Base-by-base conservation (phyloP, 2,888 invertebrate species). In the Acanthosepion esculentum region DNA sequence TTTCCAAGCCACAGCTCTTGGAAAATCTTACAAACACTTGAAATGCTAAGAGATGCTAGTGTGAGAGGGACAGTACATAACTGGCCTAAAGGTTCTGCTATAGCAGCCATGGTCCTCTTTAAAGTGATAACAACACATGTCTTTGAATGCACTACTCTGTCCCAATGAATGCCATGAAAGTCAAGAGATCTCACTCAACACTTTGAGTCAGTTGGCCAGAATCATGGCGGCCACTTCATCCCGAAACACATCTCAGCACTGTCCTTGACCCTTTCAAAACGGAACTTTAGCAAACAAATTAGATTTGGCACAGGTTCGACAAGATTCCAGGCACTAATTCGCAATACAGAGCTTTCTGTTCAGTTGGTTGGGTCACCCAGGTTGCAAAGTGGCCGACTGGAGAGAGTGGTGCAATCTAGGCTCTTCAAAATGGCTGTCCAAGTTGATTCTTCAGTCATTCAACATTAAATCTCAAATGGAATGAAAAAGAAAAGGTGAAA, bases 181-280 rank as follows among this genome's bases (percentile, higher is more conserved):
- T 78, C 78, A n/a, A 78, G n/a, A 78, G n/a, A 78, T 78, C 33
- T n/a, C 78, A 78, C n/a, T 78, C n/a, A 78, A 78, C 78, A 78
- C 78, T 78, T 78, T n/a, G n/a, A n/a, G n/a, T 78, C 78, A 78
- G 78, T 78, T 78, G 78, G 78, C 78, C n/a, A 78, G 78, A 78
- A 78, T 78, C 78, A 78, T 78, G 78, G 15, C 78, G n/a, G n/a
- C 78, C 78, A 78, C 78, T 78, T 78, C 78, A 78, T 78, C 78
- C 78, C 78, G 78, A 78, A 78, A 78, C n/a, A 78, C 78, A 78
- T 78, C 59, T 20, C 59, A 59, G 59, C 20, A 59, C 23, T 59
- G 78, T 78, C 78, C 78, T 78, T 78, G 78, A 78, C 78, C 78
- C 78, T 78, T 78, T 78, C 78, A n/a, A 78, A 78, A 78, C 33